Percentiles rank a stretch among this genome's conserved stretches.
phyloP scores from a whole-genome alignment of 2,113 vertebrate species.

The Cisticola juncidis region DNA sequence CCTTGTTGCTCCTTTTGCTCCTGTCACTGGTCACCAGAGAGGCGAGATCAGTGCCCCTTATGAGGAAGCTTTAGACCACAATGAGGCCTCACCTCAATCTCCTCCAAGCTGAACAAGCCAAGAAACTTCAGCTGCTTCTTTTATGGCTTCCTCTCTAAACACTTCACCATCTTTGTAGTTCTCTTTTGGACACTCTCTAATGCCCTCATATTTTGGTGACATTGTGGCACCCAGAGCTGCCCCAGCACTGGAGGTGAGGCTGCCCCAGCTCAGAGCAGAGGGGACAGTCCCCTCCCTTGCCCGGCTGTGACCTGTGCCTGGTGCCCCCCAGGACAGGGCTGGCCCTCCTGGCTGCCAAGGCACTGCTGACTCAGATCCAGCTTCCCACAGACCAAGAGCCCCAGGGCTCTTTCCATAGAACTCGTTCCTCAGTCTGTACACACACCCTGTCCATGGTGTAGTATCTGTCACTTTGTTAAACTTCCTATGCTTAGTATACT shows the following conservation, averaged over 20 bases:
- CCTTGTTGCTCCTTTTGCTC: background rate
- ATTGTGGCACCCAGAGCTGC: background rate
- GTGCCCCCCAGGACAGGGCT: background rate
- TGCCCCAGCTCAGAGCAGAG: rapidly evolving
- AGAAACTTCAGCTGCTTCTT: background rate
- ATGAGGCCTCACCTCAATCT: background rate
- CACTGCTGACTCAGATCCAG: rapidly evolving
- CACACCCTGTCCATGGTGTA: rapidly evolving
- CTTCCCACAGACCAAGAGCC: rapidly evolving
- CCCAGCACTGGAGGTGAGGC: background rate
- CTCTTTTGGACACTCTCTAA: background rate
- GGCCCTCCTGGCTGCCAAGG: background rate
- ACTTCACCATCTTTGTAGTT: background rate
- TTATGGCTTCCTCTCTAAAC: background rate
- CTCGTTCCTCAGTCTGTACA: rapidly evolving
- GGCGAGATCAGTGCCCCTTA: background rate
- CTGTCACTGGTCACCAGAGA: background rate
- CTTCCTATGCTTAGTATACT: background rate
- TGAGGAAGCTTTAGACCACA: background rate
- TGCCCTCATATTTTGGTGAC: rapidly evolving
- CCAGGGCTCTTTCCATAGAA: rapidly evolving
- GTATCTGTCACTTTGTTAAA: background rate
- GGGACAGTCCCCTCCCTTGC: background rate
- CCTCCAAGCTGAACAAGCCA: background rate
- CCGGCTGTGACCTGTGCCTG: rapidly evolving